Conservation (phyloP, 2,113 vertebrate species). For the Petrocephalus zakoni region DNA sequence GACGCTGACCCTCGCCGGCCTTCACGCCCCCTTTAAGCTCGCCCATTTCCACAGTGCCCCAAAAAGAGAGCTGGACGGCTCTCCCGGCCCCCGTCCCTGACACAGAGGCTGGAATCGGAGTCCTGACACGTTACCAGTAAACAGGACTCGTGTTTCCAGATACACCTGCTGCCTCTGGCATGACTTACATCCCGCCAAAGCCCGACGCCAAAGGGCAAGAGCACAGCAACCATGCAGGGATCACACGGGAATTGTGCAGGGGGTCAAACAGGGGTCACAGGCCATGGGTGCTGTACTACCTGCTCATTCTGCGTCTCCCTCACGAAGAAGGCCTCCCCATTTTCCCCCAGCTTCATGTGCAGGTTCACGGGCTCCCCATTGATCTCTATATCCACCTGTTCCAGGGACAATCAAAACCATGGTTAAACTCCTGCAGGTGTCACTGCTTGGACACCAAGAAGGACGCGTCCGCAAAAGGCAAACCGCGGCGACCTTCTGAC, state of each 20-base stretch:
- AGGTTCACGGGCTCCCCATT: conserved; percentile 74
- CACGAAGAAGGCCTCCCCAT: conserved; percentile 94
- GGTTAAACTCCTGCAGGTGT: background rate
- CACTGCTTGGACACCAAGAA: background rate
- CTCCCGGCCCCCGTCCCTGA: background rate
- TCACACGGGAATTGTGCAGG: background rate
- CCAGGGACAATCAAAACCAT: background rate
- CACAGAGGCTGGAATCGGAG: background rate
- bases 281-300: conserved; percentile 50
- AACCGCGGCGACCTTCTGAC: background rate
- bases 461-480: background rate
- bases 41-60: background rate
- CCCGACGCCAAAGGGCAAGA: background rate
- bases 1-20: background rate
- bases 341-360: conserved; percentile 95
- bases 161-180: background rate
- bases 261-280: background rate
- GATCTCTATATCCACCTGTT: conserved; percentile 86
- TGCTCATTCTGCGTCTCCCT: conserved; percentile 77
- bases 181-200: background rate
- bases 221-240: background rate
- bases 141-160: background rate
- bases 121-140: background rate
- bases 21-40: background rate
- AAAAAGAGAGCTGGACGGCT: background rate